Conservation (phyloP, 2,888 invertebrate species). For the Tipula lateralis region DNA sequence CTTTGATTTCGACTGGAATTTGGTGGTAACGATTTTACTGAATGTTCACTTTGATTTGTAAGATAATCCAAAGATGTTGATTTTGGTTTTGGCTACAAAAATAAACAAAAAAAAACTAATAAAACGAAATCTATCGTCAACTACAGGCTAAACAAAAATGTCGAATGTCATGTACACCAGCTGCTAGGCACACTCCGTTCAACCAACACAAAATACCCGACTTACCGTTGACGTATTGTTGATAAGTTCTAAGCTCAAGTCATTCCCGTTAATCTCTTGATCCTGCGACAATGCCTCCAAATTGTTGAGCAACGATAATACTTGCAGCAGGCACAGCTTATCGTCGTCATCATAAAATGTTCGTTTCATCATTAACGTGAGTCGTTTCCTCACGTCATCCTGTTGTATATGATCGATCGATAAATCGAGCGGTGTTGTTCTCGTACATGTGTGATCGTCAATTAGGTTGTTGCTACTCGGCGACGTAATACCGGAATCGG, state of each 20-base stretch:
- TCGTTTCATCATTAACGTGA: constrained; percentile 42
- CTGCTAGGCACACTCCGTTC: background rate
- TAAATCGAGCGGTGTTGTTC: constrained; percentile 32
- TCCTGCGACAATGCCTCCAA: constrained; percentile 52
- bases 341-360: constrained; percentile 51
- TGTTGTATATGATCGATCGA: constrained; percentile 39
- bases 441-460: constrained; percentile 36
- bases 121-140: background rate
- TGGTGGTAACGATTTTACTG: constrained; percentile 34
- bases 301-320: constrained; percentile 58
- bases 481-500: constrained; percentile 41
- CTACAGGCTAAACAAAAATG: background rate
- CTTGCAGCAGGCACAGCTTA: constrained; percentile 59
- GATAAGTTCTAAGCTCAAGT: constrained; percentile 54
- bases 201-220: too few relatives aligned
- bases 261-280: constrained; percentile 49
- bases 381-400: constrained; percentile 42
- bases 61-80: background rate
- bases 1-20: constrained; percentile 40
- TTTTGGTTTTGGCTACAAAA: constrained; percentile 15
- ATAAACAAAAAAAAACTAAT: background rate
- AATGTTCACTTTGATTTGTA: background rate
- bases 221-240: constrained; percentile 39
- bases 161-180: background rate
- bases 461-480: constrained; percentile 40